Evolutionary conservation across 2,113 vertebrate species (phyloP).

Genomic region (Triplophysa dalaica): DNA sequence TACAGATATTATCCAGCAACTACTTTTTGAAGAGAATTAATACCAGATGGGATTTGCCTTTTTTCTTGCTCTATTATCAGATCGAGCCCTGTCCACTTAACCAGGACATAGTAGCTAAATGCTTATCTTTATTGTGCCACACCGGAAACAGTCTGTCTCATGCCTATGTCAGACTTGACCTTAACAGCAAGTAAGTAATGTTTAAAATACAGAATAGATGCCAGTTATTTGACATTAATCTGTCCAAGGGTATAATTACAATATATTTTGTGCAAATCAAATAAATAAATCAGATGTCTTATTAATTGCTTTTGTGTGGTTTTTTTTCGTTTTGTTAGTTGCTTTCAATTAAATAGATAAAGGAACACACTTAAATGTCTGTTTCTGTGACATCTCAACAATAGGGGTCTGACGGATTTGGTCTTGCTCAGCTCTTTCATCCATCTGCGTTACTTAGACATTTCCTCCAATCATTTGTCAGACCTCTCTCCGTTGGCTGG

Average conservation of each 20-base stretch:
- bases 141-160: conserved; percentile 83
- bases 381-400: conserved; percentile 4
- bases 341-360: too few relatives aligned
- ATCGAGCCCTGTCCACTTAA: conserved; percentile 68
- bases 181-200: conserved; percentile 79
- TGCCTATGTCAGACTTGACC: conserved; percentile 83
- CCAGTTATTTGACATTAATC: too few relatives aligned
- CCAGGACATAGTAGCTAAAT: conserved; percentile 73
- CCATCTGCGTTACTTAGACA: conserved; percentile 88
- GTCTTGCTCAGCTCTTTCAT: conserved; percentile 75
- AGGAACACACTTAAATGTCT: not conserved
- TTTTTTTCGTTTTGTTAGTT: not conserved
- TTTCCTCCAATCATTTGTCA: conserved; percentile 83
- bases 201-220: not conserved
- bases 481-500: conserved; percentile 81
- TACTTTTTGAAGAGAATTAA: not conserved
- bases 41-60: not conserved
- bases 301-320: not conserved
- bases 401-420: conserved; percentile 83
- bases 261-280: too few relatives aligned
- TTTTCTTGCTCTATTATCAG: conserved; percentile 45
- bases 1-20: not conserved
- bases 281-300: not conserved
- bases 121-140: conserved; percentile 83
- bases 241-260: too few relatives aligned